Conservation (phyloP, 1,140 invertebrate genomes). For the Trichogramma pretiosum region DNA sequence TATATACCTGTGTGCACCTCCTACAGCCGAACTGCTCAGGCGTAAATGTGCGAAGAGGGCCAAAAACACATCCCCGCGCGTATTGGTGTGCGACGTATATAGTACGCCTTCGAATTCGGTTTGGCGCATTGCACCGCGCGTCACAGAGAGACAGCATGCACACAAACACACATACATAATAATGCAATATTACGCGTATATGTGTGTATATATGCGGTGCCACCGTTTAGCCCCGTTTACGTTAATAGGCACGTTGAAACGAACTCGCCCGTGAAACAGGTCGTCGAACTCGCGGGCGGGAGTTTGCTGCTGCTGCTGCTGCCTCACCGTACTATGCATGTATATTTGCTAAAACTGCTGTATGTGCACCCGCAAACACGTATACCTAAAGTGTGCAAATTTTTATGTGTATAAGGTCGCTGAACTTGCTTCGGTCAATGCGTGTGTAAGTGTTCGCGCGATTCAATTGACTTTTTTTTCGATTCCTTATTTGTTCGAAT, state of each 20-base stretch:
- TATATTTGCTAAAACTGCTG: conserved; percentile 1
- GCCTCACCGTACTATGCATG: neutral
- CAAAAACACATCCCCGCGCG: too few relatives aligned
- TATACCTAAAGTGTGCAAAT: neutral
- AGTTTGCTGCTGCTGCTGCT: neutral
- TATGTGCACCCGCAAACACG: neutral
- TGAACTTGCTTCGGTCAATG: too few relatives aligned
- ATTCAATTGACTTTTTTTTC: too few relatives aligned
- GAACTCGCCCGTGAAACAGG: conserved; percentile 14
- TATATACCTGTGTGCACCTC: too few relatives aligned
- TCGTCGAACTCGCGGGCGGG: conserved; percentile 12
- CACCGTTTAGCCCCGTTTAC: conserved; percentile 15
- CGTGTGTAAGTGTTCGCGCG: too few relatives aligned
- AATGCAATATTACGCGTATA: too few relatives aligned
- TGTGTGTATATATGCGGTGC: neutral
- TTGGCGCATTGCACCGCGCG: neutral
- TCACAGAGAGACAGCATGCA: neutral
- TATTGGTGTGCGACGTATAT: too few relatives aligned
- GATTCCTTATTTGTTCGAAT: too few relatives aligned
- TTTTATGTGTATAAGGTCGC: neutral
- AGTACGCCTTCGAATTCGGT: conserved; percentile 4
- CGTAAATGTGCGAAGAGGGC: conserved; percentile 3
- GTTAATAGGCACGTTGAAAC: conserved; percentile 9
- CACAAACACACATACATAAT: too few relatives aligned
- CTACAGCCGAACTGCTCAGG: too few relatives aligned